A percentile compares a stretch with the other conserved stretches of the same genome.
Conservation (phyloP, 2,888 invertebrate species). For the Sepiola atlantica region DNA sequence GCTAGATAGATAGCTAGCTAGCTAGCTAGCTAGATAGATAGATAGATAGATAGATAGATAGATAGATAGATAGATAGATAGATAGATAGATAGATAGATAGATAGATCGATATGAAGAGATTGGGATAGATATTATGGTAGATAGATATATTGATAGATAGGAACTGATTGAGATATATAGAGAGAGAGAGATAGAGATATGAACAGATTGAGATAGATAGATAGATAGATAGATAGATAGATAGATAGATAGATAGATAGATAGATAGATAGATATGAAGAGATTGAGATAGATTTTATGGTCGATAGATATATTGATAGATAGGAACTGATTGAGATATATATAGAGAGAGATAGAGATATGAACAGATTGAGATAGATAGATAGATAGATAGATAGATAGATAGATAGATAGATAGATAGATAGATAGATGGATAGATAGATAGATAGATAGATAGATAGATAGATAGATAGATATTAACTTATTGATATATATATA, state of each 20-base stretch:
- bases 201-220: too few relatives aligned
- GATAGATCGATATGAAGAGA: not conserved
- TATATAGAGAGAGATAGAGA: too few relatives aligned
- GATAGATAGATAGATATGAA: not conserved
- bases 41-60: slow-evolving; percentile 13
- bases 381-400: not conserved
- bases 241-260: not conserved
- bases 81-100: not conserved
- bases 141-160: not conserved
- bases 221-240: too few relatives aligned
- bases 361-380: too few relatives aligned
- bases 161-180: too few relatives aligned
- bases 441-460: too few relatives aligned
- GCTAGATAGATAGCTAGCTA: not conserved
- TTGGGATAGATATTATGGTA: not conserved
- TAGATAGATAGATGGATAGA: not conserved
- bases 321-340: too few relatives aligned
- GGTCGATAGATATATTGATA: not conserved
- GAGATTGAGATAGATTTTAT: not conserved
- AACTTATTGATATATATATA: not conserved
- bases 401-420: not conserved
- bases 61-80: slow-evolving; percentile 18
- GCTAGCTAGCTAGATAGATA: not conserved
- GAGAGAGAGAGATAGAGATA: too few relatives aligned
- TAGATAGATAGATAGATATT: not conserved